Evolutionary conservation across 2,113 vertebrate genomes (phyloP).

Genomic region (Xenopus borealis): DNA sequence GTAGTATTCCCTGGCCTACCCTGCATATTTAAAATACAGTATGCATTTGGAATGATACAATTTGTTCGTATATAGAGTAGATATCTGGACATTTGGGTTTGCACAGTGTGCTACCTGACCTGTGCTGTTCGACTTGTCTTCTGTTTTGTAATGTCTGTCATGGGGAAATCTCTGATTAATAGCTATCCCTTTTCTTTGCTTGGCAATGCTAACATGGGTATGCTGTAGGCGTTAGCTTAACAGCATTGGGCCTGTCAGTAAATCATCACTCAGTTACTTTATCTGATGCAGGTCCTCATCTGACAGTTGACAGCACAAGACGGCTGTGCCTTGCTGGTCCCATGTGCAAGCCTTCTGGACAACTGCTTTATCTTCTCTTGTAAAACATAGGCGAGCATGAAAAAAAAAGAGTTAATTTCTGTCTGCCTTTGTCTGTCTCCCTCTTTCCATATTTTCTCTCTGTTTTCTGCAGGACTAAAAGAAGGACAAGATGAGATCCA

Average conservation of each 20-base stretch:
- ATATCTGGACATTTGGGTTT: too few relatives aligned
- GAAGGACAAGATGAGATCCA: constrained; percentile 87
- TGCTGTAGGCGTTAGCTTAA: constrained; percentile 44
- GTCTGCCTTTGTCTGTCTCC: constrained; percentile 76
- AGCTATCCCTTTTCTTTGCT: constrained; percentile 28
- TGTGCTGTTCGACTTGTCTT: constrained; percentile 22
- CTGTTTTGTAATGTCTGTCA: constrained; percentile 29
- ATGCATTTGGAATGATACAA: too few relatives aligned
- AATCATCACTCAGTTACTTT: constrained; percentile 78
- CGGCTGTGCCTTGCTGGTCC: constrained; percentile 76
- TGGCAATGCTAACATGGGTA: constrained; percentile 26
- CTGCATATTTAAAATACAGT: too few relatives aligned
- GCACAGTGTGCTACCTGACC: neutral
- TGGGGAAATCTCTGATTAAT: constrained; percentile 44
- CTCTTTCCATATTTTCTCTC: constrained; percentile 59
- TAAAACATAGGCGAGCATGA: constrained; percentile 81
- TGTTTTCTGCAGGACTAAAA: constrained; percentile 72
- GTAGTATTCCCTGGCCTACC: too few relatives aligned
- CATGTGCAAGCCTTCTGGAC: constrained; percentile 78
- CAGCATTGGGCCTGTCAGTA: constrained; percentile 63
- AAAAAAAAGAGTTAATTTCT: constrained; percentile 86
- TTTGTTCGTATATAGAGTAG: too few relatives aligned
- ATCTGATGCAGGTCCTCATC: constrained; percentile 65
- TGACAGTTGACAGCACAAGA: constrained; percentile 66
- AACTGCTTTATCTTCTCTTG: constrained; percentile 79